These are phyloP conservation scores for Drosophila anomalata DNA, from an alignment of 2,888 invertebrate species.

Conservation along the genomic window DNA sequence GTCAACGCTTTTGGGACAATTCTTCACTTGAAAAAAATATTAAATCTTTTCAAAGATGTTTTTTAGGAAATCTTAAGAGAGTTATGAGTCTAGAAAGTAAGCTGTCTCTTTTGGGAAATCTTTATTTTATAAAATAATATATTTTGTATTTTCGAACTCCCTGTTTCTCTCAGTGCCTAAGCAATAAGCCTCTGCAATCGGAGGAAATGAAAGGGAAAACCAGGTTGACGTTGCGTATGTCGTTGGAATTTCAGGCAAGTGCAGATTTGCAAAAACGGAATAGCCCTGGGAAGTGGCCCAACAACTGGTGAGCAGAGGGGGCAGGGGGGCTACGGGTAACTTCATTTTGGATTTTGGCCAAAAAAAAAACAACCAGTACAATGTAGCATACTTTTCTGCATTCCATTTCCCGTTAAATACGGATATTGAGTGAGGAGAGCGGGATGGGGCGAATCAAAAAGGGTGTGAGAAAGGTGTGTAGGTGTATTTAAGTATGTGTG, in stretches of 20 bases:
- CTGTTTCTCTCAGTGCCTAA: neutral
- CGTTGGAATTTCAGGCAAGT: slow-evolving; percentile 1
- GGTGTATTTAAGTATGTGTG: neutral
- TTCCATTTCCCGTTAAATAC: slow-evolving; percentile 46
- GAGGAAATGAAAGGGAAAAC: slow-evolving; percentile 4
- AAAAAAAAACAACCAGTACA: slow-evolving; percentile 34
- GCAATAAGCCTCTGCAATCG: neutral
- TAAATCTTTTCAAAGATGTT: no score
- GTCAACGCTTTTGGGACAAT: neutral
- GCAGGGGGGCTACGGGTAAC: neutral
- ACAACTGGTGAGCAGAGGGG: neutral
- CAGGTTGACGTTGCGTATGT: slow-evolving; percentile 1
- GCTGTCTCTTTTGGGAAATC: neutral
- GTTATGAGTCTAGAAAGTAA: neutral
- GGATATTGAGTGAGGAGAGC: neutral
- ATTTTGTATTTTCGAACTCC: neutral
- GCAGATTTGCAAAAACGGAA: slow-evolving; percentile 4
- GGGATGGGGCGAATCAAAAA: no score
- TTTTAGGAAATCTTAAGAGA: neutral
- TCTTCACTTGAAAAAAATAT: neutral
- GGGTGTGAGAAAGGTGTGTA: no score
- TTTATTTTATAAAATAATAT: no score
- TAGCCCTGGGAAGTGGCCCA: neutral
- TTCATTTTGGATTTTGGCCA: slow-evolving; percentile 27
- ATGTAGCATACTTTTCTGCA: slow-evolving; percentile 54